These are phyloP conservation scores for Phyllotreta cruciferae DNA, from an alignment of 2,888 invertebrate species.

Conservation along the genomic window DNA sequence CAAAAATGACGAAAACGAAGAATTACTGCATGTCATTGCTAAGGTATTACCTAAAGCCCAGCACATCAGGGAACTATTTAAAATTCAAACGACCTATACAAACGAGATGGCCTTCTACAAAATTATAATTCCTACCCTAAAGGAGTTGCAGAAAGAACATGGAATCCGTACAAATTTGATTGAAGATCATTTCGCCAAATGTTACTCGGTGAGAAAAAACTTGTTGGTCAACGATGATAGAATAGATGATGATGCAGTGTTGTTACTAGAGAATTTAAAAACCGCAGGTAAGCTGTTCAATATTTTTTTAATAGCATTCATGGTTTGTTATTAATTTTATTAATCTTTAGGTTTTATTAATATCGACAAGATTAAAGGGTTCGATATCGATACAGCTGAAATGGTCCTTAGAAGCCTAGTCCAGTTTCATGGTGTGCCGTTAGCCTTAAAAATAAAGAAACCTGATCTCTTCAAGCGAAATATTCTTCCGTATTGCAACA, in stretches of 20 bases:
- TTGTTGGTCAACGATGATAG: constrained; percentile 49
- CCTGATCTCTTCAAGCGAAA: constrained; percentile 56
- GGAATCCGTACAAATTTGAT: constrained; percentile 56
- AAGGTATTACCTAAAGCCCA: constrained; percentile 36
- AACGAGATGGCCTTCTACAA: constrained; percentile 63
- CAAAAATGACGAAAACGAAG: constrained; percentile 21
- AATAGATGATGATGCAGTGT: constrained; percentile 64
- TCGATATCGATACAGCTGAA: constrained; percentile 61
- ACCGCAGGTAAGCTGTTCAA: constrained; percentile 49
- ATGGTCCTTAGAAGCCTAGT: constrained; percentile 62
- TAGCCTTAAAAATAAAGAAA: constrained; percentile 61
- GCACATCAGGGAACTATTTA: constrained; percentile 56
- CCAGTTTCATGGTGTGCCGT: constrained; percentile 64
- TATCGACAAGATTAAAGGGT: constrained; percentile 60
- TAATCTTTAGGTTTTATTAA: constrained; percentile 59
- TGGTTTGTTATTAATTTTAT: background rate
- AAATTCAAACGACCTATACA: constrained; percentile 60
- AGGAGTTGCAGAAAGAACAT: constrained; percentile 60
- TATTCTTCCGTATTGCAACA: constrained; percentile 52
- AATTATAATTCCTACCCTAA: constrained; percentile 55
- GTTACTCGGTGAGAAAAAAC: constrained; percentile 63
- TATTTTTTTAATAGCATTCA: background rate
- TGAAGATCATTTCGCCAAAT: constrained; percentile 60
- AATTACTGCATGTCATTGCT: constrained; percentile 31
- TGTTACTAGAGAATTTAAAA: constrained; percentile 66